A percentile compares a stretch with the other conserved stretches of the same genome.
phyloP scores from a whole-genome alignment of 2,797 vertebrate genomes.

The Melanotaenia nigrans region DNA sequence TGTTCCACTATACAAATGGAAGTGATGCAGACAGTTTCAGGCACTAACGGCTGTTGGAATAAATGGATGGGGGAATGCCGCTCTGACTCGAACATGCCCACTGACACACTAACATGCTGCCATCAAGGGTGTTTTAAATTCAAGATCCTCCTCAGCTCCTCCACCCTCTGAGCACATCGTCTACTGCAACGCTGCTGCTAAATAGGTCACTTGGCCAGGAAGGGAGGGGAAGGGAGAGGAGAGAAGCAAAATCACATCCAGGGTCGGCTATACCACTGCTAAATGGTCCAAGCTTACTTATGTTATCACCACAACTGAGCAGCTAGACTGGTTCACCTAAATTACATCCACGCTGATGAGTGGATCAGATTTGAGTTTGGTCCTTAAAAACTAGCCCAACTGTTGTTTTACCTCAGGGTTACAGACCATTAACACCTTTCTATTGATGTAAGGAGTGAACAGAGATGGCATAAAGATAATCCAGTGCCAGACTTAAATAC shows the following conservation, averaged over 20 bases:
- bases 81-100: constrained; percentile 27
- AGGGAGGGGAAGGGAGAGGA: constrained; percentile 56
- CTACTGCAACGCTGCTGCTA: constrained; percentile 59
- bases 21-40: constrained; percentile 31
- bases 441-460: background rate
- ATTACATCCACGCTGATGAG: constrained; percentile 31
- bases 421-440: constrained; percentile 20
- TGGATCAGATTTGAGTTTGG: constrained; percentile 47
- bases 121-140: constrained; percentile 51
- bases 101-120: constrained; percentile 32
- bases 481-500: background rate
- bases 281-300: constrained; percentile 6
- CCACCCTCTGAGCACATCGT: constrained; percentile 50
- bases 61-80: constrained; percentile 38
- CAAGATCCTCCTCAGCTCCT: constrained; percentile 36
- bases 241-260: background rate
- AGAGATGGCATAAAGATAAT: background rate
- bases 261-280: constrained; percentile 20
- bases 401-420: constrained; percentile 39
- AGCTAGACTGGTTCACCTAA: constrained; percentile 12
- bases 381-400: constrained; percentile 31
- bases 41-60: constrained; percentile 28
- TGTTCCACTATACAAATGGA: background rate
- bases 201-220: constrained; percentile 81
- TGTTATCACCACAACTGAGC: constrained; percentile 14